Conservation (phyloP, 2,797 vertebrate genomes). For the Semaprochilodus insignis region DNA sequence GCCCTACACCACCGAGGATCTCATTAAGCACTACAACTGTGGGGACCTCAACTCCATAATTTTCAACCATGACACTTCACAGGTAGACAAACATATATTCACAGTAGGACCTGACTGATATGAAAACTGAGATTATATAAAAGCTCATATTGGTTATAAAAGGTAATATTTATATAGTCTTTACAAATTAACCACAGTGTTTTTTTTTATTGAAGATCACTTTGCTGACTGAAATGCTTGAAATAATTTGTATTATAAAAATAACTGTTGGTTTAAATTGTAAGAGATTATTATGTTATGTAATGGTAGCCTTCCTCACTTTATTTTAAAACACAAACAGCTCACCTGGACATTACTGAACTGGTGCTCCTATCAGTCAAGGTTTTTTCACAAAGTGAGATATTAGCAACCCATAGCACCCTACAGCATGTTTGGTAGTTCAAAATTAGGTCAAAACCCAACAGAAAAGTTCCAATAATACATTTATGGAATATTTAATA, state of each 20-base stretch:
- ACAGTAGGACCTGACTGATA: not conserved
- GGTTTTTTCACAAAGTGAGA: too few species aligned
- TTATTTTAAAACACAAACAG: not conserved
- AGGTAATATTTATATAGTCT: not conserved
- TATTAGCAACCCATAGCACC: too few species aligned
- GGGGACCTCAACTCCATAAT: constrained; percentile 90
- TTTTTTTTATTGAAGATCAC: not conserved
- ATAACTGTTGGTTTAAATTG: not conserved
- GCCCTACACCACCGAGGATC: constrained; percentile 87
- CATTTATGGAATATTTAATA: too few species aligned
- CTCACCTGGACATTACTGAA: too few species aligned
- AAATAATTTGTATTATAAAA: not conserved
- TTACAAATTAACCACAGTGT: too few species aligned
- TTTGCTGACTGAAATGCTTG: not conserved
- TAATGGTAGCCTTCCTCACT: not conserved
- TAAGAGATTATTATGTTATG: too few species aligned
- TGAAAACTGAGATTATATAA: not conserved
- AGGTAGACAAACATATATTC: constrained; percentile 68
- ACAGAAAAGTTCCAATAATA: too few species aligned
- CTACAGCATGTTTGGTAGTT: too few species aligned
- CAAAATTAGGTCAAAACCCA: too few species aligned
- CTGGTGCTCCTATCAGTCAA: too few species aligned
- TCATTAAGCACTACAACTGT: constrained; percentile 92
- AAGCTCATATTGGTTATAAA: not conserved
- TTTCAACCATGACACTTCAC: constrained; percentile 88